These are phyloP conservation scores for Ariolimax columbianus DNA, from an alignment of 2,888 invertebrate species.

Conservation along the genomic window DNA sequence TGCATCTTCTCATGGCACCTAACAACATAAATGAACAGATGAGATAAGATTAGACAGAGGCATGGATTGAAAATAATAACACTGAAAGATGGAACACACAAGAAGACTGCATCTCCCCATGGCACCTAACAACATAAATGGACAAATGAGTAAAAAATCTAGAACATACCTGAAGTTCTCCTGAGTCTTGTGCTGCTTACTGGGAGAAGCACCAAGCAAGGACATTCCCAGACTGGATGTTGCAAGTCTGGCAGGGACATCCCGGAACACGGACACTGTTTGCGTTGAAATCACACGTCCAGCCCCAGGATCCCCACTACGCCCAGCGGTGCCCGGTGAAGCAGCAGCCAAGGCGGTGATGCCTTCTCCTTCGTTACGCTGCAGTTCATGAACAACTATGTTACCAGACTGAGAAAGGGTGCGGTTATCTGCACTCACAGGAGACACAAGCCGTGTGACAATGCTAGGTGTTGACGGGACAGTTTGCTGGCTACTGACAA, in stretches of 20 bases:
- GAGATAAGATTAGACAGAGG: too few relatives aligned
- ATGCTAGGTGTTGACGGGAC: not conserved
- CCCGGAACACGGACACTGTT: constrained; percentile 36
- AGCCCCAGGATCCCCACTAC: not conserved
- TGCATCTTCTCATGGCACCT: too few relatives aligned
- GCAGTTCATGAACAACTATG: constrained; percentile 44
- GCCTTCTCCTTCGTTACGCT: constrained; percentile 12
- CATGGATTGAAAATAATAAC: too few relatives aligned
- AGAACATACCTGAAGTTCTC: constrained; percentile 48
- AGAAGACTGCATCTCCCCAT: too few relatives aligned
- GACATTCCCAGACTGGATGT: constrained; percentile 10
- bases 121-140: not conserved
- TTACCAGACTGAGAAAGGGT: constrained; percentile 36
- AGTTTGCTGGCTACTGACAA: not conserved
- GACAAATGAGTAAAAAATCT: not conserved
- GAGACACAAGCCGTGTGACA: constrained; percentile 7
- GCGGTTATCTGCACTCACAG: not conserved
- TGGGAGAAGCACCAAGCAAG: constrained; percentile 16
- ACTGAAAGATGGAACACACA: too few relatives aligned
- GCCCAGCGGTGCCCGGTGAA: not conserved
- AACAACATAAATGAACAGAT: too few relatives aligned
- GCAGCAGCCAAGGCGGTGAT: not conserved
- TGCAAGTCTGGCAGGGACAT: constrained; percentile 19
- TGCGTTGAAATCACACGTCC: constrained; percentile 27
- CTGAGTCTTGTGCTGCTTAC: constrained; percentile 32